Conservation (phyloP, 2,888 invertebrate genomes). For the Bugula neritina region DNA sequence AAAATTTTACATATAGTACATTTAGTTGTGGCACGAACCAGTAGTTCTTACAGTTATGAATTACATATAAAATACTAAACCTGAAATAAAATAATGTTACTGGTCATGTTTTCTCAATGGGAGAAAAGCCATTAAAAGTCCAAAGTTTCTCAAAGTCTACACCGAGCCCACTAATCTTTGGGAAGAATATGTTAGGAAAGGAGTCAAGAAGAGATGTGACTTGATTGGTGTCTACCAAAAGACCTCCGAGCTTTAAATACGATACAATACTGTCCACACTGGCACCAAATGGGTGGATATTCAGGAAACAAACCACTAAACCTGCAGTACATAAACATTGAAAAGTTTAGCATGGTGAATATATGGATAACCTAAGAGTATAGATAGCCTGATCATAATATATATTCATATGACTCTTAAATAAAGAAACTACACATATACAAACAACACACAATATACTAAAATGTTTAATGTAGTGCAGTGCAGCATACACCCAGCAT, state of each 20-base stretch:
- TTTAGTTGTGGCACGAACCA: background rate
- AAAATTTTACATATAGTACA: too few relatives aligned
- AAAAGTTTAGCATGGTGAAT: too few relatives aligned
- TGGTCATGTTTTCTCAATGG: background rate
- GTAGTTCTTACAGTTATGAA: background rate
- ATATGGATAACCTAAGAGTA: too few relatives aligned
- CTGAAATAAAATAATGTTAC: background rate
- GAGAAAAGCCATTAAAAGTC: constrained; percentile 68
- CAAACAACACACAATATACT: too few relatives aligned
- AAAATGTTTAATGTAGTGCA: too few relatives aligned
- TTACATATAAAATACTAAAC: background rate
- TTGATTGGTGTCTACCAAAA: constrained; percentile 64
- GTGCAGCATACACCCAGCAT: too few relatives aligned
- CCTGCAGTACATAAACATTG: constrained; percentile 52
- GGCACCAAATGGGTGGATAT: constrained; percentile 88
- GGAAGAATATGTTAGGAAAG: constrained; percentile 74
- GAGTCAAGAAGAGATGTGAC: constrained; percentile 62
- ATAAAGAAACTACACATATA: too few relatives aligned
- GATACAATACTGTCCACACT: constrained; percentile 83
- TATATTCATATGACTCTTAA: too few relatives aligned
- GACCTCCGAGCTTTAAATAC: constrained; percentile 76
- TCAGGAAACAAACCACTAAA: constrained; percentile 79
- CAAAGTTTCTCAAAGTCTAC: constrained; percentile 80
- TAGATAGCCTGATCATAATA: too few relatives aligned
- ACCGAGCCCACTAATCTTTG: constrained; percentile 72